These are phyloP conservation scores for Clupea harengus DNA, from an alignment of 2,113 vertebrate species.

Conservation along the genomic window DNA sequence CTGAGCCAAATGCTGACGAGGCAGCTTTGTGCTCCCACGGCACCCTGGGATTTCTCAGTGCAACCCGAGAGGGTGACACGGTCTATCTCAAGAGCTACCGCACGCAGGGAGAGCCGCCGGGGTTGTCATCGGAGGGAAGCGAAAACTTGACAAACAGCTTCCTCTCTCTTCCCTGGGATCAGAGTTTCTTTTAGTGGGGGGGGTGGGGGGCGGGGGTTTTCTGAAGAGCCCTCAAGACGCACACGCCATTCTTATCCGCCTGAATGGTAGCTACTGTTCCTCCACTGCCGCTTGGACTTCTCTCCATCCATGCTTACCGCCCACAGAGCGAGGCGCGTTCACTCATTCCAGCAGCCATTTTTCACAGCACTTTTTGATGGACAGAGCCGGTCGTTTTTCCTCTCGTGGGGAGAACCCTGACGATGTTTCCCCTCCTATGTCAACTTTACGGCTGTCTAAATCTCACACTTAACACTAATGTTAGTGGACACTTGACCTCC, in stretches of 20 bases:
- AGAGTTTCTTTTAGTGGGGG: not conserved
- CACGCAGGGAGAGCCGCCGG: constrained; percentile 29
- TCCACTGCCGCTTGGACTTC: not conserved
- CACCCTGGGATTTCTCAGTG: constrained; percentile 40
- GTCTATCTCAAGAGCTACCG: constrained; percentile 23
- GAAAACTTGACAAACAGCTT: constrained; percentile 52
- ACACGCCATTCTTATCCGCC: constrained; percentile 36
- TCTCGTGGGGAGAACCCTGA: not conserved
- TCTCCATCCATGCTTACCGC: constrained; percentile 30
- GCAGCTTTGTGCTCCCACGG: constrained; percentile 17
- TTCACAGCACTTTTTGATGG: constrained; percentile 13
- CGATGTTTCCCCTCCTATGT: constrained; percentile 22
- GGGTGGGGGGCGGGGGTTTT: not conserved
- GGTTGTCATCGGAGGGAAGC: constrained; percentile 42
- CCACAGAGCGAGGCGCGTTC: constrained; percentile 34
- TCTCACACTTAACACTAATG: constrained; percentile 15
- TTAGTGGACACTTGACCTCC: constrained; percentile 6
- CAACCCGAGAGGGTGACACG: constrained; percentile 47
- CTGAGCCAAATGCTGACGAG: constrained; percentile 40
- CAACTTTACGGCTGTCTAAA: constrained; percentile 35
- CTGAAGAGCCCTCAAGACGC: constrained; percentile 9
- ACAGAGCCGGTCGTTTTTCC: constrained; percentile 8
- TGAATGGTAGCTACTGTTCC: constrained; percentile 54
- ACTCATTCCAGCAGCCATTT: constrained; percentile 27
- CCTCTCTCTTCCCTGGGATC: constrained; percentile 37